Evolutionary conservation across 2,113 vertebrate genomes (phyloP).

Genomic region (Brevimyrus niger): DNA sequence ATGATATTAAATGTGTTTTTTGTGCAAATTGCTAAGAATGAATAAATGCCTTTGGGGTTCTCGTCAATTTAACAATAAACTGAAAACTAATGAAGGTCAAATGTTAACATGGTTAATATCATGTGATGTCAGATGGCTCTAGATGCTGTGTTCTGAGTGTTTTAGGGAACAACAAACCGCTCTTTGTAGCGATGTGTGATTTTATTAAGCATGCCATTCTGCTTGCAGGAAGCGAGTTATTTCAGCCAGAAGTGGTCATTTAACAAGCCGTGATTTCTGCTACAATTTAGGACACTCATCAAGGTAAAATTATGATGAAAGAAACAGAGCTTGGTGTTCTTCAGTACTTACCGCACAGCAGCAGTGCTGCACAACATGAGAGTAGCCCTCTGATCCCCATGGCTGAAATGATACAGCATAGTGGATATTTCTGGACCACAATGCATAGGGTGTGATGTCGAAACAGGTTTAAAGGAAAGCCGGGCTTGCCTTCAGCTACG

Average conservation of each 20-base stretch:
- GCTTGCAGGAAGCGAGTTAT: background rate
- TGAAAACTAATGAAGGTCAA: background rate
- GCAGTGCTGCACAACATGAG: background rate
- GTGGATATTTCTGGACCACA: background rate
- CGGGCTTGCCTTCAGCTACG: background rate
- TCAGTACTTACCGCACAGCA: slow-evolving; percentile 4
- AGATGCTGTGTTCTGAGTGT: background rate
- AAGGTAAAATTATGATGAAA: background rate
- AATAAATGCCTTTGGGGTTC: background rate
- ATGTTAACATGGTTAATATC: background rate
- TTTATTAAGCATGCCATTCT: background rate
- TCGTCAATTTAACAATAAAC: background rate
- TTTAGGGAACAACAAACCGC: background rate
- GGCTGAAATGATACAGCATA: slow-evolving; percentile 1
- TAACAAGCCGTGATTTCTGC: background rate
- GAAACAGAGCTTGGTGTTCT: background rate
- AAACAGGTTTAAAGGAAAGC: background rate
- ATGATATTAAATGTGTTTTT: background rate
- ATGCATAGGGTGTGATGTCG: background rate
- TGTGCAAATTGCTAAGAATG: background rate
- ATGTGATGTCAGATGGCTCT: background rate
- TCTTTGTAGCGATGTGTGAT: background rate
- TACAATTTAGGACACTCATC: background rate
- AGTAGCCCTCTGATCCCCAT: slow-evolving; percentile 11
- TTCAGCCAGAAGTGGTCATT: background rate